Percentiles rank a stretch among this genome's conserved stretches.
phyloP scores from a whole-genome alignment of 2,113 vertebrate species.

The Numenius arquata region DNA sequence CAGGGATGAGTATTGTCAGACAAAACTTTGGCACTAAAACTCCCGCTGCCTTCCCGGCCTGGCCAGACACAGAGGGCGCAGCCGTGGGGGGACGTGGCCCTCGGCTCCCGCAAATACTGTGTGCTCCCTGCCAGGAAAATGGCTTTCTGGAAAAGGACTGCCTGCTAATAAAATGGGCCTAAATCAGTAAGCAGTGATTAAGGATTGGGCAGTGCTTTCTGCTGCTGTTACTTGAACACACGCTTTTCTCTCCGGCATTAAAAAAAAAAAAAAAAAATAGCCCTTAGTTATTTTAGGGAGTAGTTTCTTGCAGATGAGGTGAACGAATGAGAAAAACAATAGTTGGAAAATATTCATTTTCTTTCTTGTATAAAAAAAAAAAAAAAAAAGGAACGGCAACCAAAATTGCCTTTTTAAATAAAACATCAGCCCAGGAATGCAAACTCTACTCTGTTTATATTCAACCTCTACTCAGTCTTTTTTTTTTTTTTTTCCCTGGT shows the following conservation, averaged over 20 bases:
- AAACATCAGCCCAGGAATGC: constrained; percentile 44
- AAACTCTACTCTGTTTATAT: constrained; percentile 21
- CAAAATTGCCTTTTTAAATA: constrained; percentile 59
- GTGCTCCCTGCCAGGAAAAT: constrained; percentile 68
- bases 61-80: neutral
- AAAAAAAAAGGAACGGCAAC: neutral
- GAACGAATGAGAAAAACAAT: neutral
- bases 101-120: constrained; percentile 28
- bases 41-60: constrained; percentile 15
- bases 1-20: constrained; percentile 15
- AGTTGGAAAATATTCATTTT: neutral
- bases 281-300: neutral
- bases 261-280: neutral
- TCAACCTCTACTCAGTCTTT: neutral
- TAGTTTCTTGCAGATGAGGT: neutral
- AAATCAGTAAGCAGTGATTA: constrained; percentile 76
- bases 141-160: constrained; percentile 62
- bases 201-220: constrained; percentile 37
- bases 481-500: neutral
- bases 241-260: neutral
- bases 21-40: constrained; percentile 3
- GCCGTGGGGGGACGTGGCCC: neutral
- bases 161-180: constrained; percentile 70
- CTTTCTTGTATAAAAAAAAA: neutral
- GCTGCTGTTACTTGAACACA: constrained; percentile 2